phyloP scores from a whole-genome alignment of 1,140 invertebrate genomes.

The Drosophila parvula region DNA sequence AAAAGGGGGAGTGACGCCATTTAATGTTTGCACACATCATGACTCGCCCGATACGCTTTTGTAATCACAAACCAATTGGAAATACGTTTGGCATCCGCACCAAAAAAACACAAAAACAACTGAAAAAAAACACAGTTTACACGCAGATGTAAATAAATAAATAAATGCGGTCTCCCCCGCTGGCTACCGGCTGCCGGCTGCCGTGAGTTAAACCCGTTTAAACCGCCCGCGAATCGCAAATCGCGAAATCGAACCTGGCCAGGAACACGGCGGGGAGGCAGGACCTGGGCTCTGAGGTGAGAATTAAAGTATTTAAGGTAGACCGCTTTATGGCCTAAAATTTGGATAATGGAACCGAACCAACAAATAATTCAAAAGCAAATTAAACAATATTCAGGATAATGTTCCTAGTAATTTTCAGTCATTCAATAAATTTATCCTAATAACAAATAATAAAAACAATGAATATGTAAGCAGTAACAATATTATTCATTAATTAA shows the following conservation, averaged over 20 bases:
- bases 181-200: neutral
- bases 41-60: slow-evolving; percentile 75
- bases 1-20: slow-evolving; percentile 55
- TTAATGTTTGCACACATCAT: slow-evolving; percentile 81
- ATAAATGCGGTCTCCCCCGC: slow-evolving; percentile 37
- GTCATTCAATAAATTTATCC: too few species aligned
- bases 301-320: slow-evolving; percentile 10
- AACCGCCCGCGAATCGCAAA: slow-evolving; percentile 18
- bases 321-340: neutral
- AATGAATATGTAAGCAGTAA: too few species aligned
- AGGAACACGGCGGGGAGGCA: slow-evolving; percentile 26
- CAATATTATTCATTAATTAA: too few species aligned
- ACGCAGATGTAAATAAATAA: slow-evolving; percentile 55
- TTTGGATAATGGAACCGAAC: neutral
- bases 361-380: neutral
- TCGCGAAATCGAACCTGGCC: slow-evolving; percentile 17
- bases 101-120: slow-evolving; percentile 8
- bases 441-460: too few species aligned
- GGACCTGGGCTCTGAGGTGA: slow-evolving; percentile 7
- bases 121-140: slow-evolving; percentile 44
- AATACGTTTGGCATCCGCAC: slow-evolving; percentile 58
- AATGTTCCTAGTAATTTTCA: too few species aligned
- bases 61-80: slow-evolving; percentile 80
- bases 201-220: slow-evolving; percentile 33
- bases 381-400: neutral